Base-by-base conservation (phyloP, 2,888 invertebrate species). In the Scaptomyza polygonia region DNA sequence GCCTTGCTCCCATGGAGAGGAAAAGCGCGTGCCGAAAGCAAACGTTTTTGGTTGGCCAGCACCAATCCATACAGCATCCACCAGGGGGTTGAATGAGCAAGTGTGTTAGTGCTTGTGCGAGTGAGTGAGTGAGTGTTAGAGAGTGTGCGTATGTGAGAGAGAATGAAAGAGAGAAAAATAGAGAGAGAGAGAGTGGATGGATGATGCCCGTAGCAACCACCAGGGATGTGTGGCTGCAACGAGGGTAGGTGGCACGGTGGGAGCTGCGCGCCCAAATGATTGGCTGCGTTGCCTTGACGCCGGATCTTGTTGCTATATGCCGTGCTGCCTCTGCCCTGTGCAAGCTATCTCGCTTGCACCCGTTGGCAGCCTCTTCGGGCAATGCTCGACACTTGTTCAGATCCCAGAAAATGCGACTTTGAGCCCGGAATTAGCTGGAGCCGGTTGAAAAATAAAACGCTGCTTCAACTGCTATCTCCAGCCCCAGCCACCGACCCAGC, bases 341-440 rank as follows among this genome's bases (percentile, higher is more conserved):
- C 51, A 40, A 32, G 83, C 84, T 58, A 40, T 84, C 85, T 67
- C 85, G 48, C 73, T 84, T 40, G 32, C 61, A 64, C 51, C 48
- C 29, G 47, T 14, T 4, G 9, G 3, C 34, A 43, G 49, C 63
- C 69, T 63, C 77, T 71, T 44, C 49, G 43, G 59, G 53, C 58
- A 44, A 45, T 45, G 27, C 47, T 70, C 69, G 67, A 71, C 84
- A 84, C 84, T 84, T 84, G 78, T 73, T 45, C 73, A 88, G 83
- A 85, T 86, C 74, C 86, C 79, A 77, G 82, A 84, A 84, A 78
- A 84, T 72, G 74, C 85, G 84, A 84, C 87, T 85, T 86, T 89
- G 85, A 89, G 89, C 81, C 85, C 73, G 77, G 88, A 89, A 89
- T 88, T 89, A 89, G 89, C 88, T 85, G 74, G 68, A 66, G 58